Conservation (phyloP, 1,140 invertebrate species). For the Hirudo medicinalis region DNA sequence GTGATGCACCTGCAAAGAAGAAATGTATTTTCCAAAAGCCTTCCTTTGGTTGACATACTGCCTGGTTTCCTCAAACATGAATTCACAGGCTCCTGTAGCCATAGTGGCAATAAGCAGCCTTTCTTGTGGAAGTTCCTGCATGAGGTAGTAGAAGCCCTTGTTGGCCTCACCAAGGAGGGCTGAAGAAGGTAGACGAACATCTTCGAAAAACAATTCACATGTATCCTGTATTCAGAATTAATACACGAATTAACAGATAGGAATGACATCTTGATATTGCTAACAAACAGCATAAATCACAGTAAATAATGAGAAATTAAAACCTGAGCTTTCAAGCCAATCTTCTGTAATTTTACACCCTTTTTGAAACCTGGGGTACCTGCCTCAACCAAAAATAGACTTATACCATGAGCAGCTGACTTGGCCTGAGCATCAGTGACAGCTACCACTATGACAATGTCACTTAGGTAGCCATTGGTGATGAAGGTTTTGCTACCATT, state of each 20-base stretch:
- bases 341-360: constrained; percentile 42
- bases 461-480: constrained; percentile 43
- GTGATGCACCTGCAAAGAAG: constrained; percentile 38
- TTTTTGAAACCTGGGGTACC: constrained; percentile 44
- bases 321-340: constrained; percentile 43
- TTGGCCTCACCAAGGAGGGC: constrained; percentile 42
- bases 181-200: constrained; percentile 41
- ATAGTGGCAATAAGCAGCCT: constrained; percentile 40
- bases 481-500: constrained; percentile 45
- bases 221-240: constrained; percentile 37
- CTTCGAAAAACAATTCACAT: constrained; percentile 46
- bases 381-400: constrained; percentile 43
- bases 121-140: constrained; percentile 46
- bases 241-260: no score
- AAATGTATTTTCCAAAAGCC: constrained; percentile 43
- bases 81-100: constrained; percentile 38
- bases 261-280: no score
- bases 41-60: constrained; percentile 41
- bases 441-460: constrained; percentile 44
- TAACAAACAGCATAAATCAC: no score
- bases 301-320: constrained; percentile 1
- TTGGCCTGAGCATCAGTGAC: constrained; percentile 42
- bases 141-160: constrained; percentile 45
- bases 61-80: constrained; percentile 45
- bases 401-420: constrained; percentile 43